Conservation (phyloP, 2,113 vertebrate genomes). For the Seriola rivoliana region DNA sequence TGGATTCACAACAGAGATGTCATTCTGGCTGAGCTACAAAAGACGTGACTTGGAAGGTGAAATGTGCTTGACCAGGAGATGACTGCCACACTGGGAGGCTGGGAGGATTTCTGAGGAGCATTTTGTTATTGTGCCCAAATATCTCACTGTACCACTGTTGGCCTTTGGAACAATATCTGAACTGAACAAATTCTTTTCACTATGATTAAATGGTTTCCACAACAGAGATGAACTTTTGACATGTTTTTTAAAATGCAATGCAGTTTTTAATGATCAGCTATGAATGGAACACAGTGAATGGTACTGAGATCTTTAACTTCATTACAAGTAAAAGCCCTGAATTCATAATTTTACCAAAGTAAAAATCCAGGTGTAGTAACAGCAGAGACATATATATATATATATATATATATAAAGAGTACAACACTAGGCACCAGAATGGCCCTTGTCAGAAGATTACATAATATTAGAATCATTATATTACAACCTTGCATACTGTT, state of each 20-base stretch:
- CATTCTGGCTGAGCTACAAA: background rate
- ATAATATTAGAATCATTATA: no score
- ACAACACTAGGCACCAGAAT: no score
- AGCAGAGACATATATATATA: background rate
- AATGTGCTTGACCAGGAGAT: background rate
- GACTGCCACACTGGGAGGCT: background rate
- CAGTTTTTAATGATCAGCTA: background rate
- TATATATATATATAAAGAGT: no score
- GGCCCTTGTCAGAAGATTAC: no score
- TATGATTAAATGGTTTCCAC: constrained; percentile 10
- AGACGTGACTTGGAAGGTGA: constrained; percentile 2
- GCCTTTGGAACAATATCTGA: constrained; percentile 14
- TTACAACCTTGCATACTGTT: no score
- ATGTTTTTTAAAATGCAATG: background rate
- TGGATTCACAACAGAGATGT: background rate
- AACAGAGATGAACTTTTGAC: constrained; percentile 30
- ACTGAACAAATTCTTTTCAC: background rate
- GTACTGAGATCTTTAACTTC: background rate
- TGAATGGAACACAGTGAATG: background rate
- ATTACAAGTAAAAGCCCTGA: background rate
- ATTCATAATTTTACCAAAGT: background rate
- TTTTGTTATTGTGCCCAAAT: constrained; percentile 32
- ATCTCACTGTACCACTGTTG: background rate
- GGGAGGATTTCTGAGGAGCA: background rate
- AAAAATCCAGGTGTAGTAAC: background rate